These are phyloP conservation scores for Gymnosoma rotundatum DNA, from an alignment of 2,888 invertebrate species.

Conservation along the genomic window DNA sequence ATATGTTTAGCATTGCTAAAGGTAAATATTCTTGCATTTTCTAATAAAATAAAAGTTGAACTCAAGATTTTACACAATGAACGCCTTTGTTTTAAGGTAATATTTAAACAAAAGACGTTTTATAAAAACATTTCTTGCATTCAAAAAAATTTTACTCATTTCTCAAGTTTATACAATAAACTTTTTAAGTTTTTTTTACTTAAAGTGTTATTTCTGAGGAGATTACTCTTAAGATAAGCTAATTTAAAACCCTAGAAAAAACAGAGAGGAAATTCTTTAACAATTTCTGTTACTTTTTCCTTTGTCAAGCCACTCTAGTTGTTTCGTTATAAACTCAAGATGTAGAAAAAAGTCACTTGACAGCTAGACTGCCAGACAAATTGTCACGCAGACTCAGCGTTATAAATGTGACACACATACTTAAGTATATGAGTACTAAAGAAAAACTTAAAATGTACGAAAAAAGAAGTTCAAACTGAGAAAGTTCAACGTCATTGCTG, in stretches of 20 bases:
- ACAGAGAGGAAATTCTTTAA: neutral
- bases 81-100: too few species aligned
- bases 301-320: conserved; percentile 43
- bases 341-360: conserved; percentile 3
- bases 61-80: too few species aligned
- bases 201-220: too few species aligned
- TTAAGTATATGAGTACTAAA: too few species aligned
- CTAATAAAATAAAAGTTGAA: too few species aligned
- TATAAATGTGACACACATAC: too few species aligned
- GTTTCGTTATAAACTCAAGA: conserved; percentile 33
- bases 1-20: too few species aligned
- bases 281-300: conserved; percentile 36
- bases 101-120: too few species aligned
- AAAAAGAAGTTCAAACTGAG: conserved; percentile 10
- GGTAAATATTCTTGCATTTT: too few species aligned
- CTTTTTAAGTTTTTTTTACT: neutral
- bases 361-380: conserved; percentile 46
- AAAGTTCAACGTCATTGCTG: conserved; percentile 66
- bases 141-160: too few species aligned
- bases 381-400: conserved; percentile 26
- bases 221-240: neutral
- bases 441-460: neutral
- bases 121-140: too few species aligned
- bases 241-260: neutral
- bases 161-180: too few species aligned